Evolutionary conservation across 2,888 invertebrate species (phyloP).

Genomic region (Polyommatus icarus): DNA sequence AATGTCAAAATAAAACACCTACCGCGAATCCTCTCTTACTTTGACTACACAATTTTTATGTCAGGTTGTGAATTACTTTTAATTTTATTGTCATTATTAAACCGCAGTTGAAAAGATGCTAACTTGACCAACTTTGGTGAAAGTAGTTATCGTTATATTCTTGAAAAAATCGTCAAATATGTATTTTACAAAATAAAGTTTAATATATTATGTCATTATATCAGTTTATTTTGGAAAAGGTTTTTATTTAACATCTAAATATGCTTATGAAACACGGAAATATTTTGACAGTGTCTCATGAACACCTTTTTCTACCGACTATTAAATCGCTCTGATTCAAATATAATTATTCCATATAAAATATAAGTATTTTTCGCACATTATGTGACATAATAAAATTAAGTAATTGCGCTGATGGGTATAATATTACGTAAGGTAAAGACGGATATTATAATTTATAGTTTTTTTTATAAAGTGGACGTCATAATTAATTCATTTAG

Average conservation of each 20-base stretch:
- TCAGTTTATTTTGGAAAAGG: not conserved
- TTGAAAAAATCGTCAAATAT: not conserved
- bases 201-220: not conserved
- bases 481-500: slow-evolving; percentile 27
- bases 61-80: not conserved
- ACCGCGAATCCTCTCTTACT: not conserved
- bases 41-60: not conserved
- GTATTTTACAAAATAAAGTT: not conserved
- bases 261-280: not conserved
- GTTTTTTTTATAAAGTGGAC: slow-evolving; percentile 23
- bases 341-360: not conserved
- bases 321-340: not conserved
- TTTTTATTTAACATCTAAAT: not conserved
- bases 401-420: slow-evolving; percentile 28
- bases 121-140: not conserved
- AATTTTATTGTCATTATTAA: slow-evolving; percentile 4
- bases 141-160: not conserved
- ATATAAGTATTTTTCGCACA: slow-evolving; percentile 7
- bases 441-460: slow-evolving; percentile 24
- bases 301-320: not conserved
- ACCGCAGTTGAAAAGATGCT: not conserved
- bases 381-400: not conserved
- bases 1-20: not conserved
- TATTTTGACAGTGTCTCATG: not conserved
- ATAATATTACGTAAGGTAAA: not conserved